phyloP scores from a whole-genome alignment of 2,797 vertebrate species.

The Takifugu rubripes region DNA sequence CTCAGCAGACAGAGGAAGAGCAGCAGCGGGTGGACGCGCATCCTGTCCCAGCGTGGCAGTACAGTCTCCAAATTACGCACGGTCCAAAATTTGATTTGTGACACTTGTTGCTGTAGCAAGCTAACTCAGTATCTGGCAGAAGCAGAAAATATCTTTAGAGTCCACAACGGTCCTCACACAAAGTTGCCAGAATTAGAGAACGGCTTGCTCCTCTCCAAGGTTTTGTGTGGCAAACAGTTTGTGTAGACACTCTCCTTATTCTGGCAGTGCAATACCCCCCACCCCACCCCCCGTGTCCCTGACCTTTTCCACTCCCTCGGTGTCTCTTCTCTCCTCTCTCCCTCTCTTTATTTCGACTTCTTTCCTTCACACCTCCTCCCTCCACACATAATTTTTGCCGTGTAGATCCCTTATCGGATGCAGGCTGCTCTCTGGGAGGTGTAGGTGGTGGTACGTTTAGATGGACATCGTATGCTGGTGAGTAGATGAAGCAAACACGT shows the following conservation, averaged over 20 bases:
- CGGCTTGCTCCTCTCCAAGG: constrained; percentile 41
- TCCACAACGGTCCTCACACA: constrained; percentile 37
- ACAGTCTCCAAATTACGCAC: constrained; percentile 67
- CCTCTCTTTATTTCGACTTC: constrained; percentile 46
- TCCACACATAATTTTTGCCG: constrained; percentile 58
- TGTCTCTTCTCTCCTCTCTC: constrained; percentile 53
- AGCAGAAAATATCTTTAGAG: constrained; percentile 20
- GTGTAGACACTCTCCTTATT: constrained; percentile 66
- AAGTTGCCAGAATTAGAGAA: constrained; percentile 9
- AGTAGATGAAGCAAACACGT: constrained; percentile 58
- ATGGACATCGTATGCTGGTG: constrained; percentile 70
- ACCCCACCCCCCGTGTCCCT: constrained; percentile 53
- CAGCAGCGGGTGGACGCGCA: constrained; percentile 74
- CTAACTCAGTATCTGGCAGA: background rate
- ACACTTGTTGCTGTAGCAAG: background rate
- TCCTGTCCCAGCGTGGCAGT: constrained; percentile 65
- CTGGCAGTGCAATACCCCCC: constrained; percentile 55
- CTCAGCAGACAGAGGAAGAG: constrained; percentile 72
- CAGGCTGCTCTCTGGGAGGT: constrained; percentile 60
- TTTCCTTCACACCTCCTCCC: constrained; percentile 66
- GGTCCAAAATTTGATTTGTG: constrained; percentile 41
- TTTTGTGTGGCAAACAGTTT: constrained; percentile 59
- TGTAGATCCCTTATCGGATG: constrained; percentile 75
- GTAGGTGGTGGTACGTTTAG: constrained; percentile 58
- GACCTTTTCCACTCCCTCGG: constrained; percentile 69